Percentiles rank a stretch among this genome's conserved stretches.
Evolutionary conservation across 2,888 invertebrate species (phyloP).

Genomic region (Endomychus coccineus): DNA sequence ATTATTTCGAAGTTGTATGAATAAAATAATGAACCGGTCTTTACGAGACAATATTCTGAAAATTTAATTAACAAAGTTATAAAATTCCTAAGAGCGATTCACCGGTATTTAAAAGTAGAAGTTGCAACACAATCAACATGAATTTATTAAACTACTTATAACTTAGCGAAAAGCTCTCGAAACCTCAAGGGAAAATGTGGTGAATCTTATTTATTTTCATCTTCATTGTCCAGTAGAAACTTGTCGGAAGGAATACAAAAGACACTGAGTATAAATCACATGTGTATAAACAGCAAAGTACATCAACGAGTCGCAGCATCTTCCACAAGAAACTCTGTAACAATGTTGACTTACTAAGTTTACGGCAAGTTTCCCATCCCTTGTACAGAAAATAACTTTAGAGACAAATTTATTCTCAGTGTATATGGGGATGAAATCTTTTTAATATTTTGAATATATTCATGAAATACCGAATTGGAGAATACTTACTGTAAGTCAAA

Average conservation of each 20-base stretch:
- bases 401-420: too few relatives aligned
- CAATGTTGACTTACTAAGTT: conserved; percentile 1
- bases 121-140: background rate
- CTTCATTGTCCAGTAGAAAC: conserved; percentile 1
- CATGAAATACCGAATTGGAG: too few relatives aligned
- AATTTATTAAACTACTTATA: conserved; percentile 1
- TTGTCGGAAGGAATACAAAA: background rate
- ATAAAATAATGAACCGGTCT: background rate
- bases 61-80: background rate
- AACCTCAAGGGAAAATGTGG: conserved; percentile 1
- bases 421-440: too few relatives aligned
- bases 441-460: too few relatives aligned
- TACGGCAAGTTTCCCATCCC: too few relatives aligned
- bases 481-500: too few relatives aligned
- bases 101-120: background rate
- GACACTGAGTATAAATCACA: conserved; percentile 1
- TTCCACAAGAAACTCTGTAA: conserved; percentile 1
- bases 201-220: background rate
- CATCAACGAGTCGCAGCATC: background rate
- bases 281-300: conserved; percentile 1
- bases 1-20: too few relatives aligned
- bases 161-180: background rate
- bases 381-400: too few relatives aligned
- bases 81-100: background rate
- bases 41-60: background rate